A percentile compares a stretch with the other conserved stretches of the same genome.
phyloP scores from a whole-genome alignment of 2,797 vertebrate genomes.

The Hylomyscus alleni region DNA sequence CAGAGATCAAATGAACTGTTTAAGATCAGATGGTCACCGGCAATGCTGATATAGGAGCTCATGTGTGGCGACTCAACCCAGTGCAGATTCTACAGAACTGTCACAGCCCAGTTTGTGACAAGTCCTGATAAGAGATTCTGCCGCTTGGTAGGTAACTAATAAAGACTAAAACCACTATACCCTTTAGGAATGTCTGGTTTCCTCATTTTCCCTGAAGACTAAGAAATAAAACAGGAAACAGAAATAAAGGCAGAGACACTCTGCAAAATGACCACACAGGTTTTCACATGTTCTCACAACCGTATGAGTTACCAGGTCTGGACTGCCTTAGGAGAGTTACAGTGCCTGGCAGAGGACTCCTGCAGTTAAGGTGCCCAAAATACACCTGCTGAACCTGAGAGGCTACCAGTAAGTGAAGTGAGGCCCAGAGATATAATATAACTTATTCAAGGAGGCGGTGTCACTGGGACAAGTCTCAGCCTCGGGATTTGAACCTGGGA shows the following conservation, averaged over 20 bases:
- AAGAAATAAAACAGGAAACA: conserved; percentile 37
- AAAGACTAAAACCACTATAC: conserved; percentile 1
- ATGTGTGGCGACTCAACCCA: conserved; percentile 2
- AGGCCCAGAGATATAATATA: not conserved
- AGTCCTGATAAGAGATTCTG: conserved; percentile 17
- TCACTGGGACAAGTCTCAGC: not conserved
- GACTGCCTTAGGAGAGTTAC: not conserved
- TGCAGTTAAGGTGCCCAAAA: not conserved
- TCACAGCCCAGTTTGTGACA: conserved; percentile 42
- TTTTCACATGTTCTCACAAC: not conserved
- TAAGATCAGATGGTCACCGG: not conserved
- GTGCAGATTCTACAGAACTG: not conserved
- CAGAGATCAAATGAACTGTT: not conserved
- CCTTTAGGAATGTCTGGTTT: conserved; percentile 55
- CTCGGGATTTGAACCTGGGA: not conserved
- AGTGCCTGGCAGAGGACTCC: not conserved
- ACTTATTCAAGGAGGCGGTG: not conserved
- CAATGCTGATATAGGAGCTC: not conserved
- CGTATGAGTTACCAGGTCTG: not conserved
- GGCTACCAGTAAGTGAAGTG: not conserved
- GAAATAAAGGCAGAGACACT: conserved; percentile 11
- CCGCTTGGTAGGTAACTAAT: not conserved
- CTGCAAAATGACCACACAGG: not conserved
- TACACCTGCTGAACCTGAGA: not conserved
- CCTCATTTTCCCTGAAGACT: conserved; percentile 24